Evolutionary conservation across 1,140 invertebrate genomes (phyloP).

Genomic region (Drosophila varians): DNA sequence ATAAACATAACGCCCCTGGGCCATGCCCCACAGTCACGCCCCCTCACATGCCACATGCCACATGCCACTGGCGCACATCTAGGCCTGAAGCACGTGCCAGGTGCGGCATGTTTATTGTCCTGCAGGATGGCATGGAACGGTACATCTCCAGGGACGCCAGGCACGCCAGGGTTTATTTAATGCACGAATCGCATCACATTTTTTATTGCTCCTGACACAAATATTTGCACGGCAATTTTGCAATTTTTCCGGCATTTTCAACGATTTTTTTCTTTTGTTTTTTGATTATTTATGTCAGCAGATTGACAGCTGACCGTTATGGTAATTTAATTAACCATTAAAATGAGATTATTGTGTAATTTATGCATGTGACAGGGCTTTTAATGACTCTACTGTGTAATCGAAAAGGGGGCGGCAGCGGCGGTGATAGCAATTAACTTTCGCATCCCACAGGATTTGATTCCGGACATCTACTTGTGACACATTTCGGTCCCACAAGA

Average conservation of each 20-base stretch:
- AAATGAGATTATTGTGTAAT: conserved; percentile 72
- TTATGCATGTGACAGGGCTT: conserved; percentile 60
- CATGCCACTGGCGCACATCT: conserved; percentile 3
- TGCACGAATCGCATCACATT: conserved; percentile 54
- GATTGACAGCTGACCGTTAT: conserved; percentile 42
- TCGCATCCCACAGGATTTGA: conserved; percentile 19
- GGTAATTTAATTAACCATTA: conserved; percentile 77
- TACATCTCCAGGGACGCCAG: neutral
- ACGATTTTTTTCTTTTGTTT: too few species aligned
- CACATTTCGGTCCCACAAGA: conserved; percentile 56
- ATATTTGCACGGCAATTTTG: conserved; percentile 46
- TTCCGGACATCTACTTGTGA: conserved; percentile 20
- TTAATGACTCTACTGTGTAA: conserved; percentile 48
- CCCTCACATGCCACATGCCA: neutral
- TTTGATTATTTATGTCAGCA: neutral
- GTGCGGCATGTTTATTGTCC: conserved; percentile 63
- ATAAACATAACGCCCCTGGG: conserved; percentile 63
- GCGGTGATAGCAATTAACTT: conserved; percentile 46
- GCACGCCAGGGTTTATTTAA: conserved; percentile 49
- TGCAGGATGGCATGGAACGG: conserved; percentile 13
- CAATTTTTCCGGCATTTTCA: conserved; percentile 22
- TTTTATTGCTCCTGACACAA: conserved; percentile 60
- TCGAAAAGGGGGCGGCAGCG: neutral
- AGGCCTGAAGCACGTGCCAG: conserved; percentile 42
- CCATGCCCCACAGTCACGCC: conserved; percentile 60